Evolutionary conservation across 2,797 vertebrate genomes (phyloP).

Genomic region (Thaleichthys pacificus): DNA sequence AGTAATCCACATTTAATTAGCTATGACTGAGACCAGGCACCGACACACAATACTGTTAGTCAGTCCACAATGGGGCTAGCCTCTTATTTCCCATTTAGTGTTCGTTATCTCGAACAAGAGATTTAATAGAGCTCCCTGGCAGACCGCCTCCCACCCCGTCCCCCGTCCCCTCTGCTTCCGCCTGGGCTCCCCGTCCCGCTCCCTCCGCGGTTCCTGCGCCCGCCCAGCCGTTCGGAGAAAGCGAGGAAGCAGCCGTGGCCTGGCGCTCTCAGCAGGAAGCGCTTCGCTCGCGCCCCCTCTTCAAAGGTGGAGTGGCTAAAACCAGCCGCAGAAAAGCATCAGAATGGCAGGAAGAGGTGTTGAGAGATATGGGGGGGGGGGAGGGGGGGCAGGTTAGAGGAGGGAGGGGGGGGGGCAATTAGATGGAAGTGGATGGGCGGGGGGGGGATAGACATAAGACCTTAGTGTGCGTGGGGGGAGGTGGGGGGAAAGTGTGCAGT

Average conservation of each 20-base stretch:
- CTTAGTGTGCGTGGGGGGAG: neutral
- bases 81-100: too few species aligned
- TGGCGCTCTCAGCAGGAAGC: conserved; percentile 51
- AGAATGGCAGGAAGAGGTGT: conserved; percentile 41
- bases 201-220: neutral
- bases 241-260: conserved; percentile 43
- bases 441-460: neutral
- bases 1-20: neutral
- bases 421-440: too few species aligned
- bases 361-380: conserved; percentile 14
- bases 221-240: conserved; percentile 28
- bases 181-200: neutral
- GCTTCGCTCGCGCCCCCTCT: conserved; percentile 43
- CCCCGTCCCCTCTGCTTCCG: neutral
- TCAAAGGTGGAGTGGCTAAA: conserved; percentile 16
- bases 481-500: conserved; percentile 7
- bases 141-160: neutral
- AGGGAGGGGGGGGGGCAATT: too few species aligned
- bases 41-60: too few species aligned
- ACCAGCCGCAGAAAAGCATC: neutral
- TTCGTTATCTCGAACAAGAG: neutral
- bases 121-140: neutral
- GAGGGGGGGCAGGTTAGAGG: neutral
- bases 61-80: too few species aligned
- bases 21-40: neutral